phyloP scores from a whole-genome alignment of 1,140 invertebrate genomes.

The Magallana angulata region DNA sequence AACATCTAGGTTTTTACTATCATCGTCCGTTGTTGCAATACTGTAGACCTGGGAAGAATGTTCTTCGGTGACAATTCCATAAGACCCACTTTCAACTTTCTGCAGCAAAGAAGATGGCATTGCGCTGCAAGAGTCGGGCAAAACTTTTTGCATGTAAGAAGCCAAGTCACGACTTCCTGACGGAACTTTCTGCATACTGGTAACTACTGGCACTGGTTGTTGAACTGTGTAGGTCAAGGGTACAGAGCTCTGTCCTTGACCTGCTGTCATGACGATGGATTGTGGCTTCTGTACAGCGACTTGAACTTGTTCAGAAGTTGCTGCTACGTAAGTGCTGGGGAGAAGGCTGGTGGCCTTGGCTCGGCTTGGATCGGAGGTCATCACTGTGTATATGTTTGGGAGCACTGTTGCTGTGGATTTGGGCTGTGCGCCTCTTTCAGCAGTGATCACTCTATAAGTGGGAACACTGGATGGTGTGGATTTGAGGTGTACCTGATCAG shows the following conservation, averaged over 20 bases:
- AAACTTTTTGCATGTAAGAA: constrained; percentile 25
- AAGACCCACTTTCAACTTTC: constrained; percentile 11
- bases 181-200: constrained; percentile 12
- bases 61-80: constrained; percentile 9
- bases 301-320: constrained; percentile 2
- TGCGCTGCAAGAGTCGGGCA: background rate
- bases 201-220: background rate
- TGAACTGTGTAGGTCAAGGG: background rate
- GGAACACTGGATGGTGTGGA: background rate
- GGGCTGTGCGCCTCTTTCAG: background rate
- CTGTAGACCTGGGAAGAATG: background rate
- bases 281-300: constrained; percentile 9
- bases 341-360: background rate
- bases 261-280: constrained; percentile 5
- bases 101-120: background rate
- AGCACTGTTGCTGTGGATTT: constrained; percentile 1
- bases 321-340: background rate
- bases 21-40: background rate
- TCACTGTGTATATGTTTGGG: constrained; percentile 1
- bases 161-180: background rate
- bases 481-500: background rate
- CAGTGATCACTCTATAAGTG: background rate
- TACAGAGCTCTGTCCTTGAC: background rate
- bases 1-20: background rate
- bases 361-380: background rate